Conservation (phyloP, 2,888 invertebrate species). For the Scaptomyza parva region DNA sequence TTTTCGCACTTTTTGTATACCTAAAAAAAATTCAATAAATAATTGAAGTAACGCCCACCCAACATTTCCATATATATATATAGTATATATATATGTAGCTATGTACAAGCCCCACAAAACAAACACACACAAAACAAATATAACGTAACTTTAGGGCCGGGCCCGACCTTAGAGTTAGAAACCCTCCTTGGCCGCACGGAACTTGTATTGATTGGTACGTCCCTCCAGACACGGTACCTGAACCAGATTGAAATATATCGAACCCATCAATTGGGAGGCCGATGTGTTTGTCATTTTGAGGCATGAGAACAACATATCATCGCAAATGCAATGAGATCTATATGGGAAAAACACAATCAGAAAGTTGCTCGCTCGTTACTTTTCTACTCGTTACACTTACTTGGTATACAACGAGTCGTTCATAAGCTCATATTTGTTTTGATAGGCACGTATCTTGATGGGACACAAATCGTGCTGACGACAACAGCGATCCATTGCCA, state of each 20-base stretch:
- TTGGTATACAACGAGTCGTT: slow-evolving; percentile 94
- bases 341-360: slow-evolving; percentile 28
- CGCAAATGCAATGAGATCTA: slow-evolving; percentile 94
- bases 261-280: slow-evolving; percentile 91
- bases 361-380: background rate
- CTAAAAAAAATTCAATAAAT: slow-evolving; percentile 58
- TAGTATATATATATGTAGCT: slow-evolving; percentile 7
- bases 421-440: slow-evolving; percentile 90
- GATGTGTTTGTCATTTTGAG: slow-evolving; percentile 90
- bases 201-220: slow-evolving; percentile 74
- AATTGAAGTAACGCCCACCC: slow-evolving; percentile 34
- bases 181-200: slow-evolving; percentile 83
- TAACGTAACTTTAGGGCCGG: background rate
- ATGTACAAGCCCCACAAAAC: slow-evolving; percentile 41
- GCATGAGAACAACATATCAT: slow-evolving; percentile 92
- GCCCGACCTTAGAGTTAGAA: slow-evolving; percentile 65
- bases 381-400: slow-evolving; percentile 84
- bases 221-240: slow-evolving; percentile 85
- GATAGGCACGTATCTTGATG: slow-evolving; percentile 88
- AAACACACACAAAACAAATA: slow-evolving; percentile 4
- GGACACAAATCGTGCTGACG: slow-evolving; percentile 96
- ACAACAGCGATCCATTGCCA: slow-evolving; percentile 92
- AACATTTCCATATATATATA: background rate
- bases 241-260: slow-evolving; percentile 93
- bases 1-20: slow-evolving; percentile 16